Conservation (phyloP, 2,113 vertebrate species). For the Oreocharis arfaki region DNA sequence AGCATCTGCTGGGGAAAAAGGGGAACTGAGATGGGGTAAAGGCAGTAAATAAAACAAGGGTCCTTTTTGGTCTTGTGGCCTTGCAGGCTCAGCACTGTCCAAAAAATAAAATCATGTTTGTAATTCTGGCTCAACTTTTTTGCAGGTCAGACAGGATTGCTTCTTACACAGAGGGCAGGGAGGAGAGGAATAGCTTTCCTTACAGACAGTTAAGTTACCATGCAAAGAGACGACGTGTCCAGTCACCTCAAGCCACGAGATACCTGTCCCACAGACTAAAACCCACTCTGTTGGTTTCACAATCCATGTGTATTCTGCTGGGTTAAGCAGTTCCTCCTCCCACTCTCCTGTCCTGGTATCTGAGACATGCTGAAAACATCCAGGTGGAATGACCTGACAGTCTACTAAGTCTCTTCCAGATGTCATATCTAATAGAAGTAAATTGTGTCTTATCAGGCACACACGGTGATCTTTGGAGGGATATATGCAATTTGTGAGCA, state of each 20-base stretch:
- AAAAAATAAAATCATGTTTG: neutral
- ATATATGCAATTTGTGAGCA: neutral
- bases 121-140: neutral
- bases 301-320: neutral
- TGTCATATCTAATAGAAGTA: neutral
- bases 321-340: neutral
- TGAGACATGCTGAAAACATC: neutral
- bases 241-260: neutral
- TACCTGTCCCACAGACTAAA: neutral
- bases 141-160: neutral
- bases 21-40: neutral
- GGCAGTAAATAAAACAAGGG: neutral
- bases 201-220: neutral
- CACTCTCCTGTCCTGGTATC: neutral
- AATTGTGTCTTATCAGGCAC: neutral
- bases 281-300: neutral
- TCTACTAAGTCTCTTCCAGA: neutral
- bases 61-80: neutral
- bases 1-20: neutral
- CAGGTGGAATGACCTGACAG: neutral
- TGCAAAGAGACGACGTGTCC: neutral
- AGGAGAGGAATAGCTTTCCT: neutral
- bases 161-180: neutral
- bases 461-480: neutral
- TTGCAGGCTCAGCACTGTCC: neutral